Percentiles rank a stretch among this genome's conserved stretches.
Evolutionary conservation across 1,140 invertebrate species (phyloP).

Genomic region (Apis mellifera): Amel_HAv3.1 CM009944.2:8260001-8260500

Average conservation of each 20-base stretch:
- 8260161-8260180: conserved; percentile 19
- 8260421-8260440: conserved; percentile 17
- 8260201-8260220: conserved; percentile 35
- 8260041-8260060: conserved; percentile 22
- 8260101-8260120: conserved; percentile 11
- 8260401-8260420: conserved; percentile 6
- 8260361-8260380: conserved; percentile 5
- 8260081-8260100: conserved; percentile 3
- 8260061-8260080: conserved; percentile 4
- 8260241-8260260: conserved; percentile 51
- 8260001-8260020: conserved; percentile 26
- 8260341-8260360: conserved; percentile 28
- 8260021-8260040: conserved; percentile 21
- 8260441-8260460: conserved; percentile 21
- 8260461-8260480: conserved; percentile 31
- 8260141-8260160: conserved; percentile 31
- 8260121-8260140: conserved; percentile 42
- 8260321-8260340: conserved; percentile 30
- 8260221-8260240: conserved; percentile 28
- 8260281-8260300: conserved; percentile 35
- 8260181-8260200: conserved; percentile 56
- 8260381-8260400: neutral
- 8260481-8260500: conserved; percentile 28
- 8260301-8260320: conserved; percentile 26
- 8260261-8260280: conserved; percentile 57